Base-by-base conservation (phyloP, 1,140 invertebrate genomes). In the Meteorus sp. region DNA sequence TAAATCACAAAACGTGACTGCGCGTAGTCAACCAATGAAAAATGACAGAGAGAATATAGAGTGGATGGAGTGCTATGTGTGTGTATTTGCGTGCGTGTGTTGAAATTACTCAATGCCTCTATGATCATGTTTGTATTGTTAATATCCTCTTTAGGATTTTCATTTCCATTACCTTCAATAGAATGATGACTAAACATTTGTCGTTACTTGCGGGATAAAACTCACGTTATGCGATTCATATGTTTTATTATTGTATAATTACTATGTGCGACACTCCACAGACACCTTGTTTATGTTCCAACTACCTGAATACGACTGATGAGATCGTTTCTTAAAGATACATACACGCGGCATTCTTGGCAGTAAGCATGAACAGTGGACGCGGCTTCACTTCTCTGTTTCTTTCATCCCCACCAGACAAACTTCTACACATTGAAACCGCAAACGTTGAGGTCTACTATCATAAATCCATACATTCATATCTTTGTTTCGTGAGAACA, bases 251-350 rank as follows among this genome's bases (percentile, higher is more conserved):
- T 52, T 52, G 31, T 29, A 35, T 9, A n/a, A 52, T 35, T 20
- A 52, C 37, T n/a, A 25, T 44, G 17, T 33, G 29, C 20, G 6
- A 4, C 7, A n/a, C 27, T 53, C 27, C 19, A 22, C 35, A 52
- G 35, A 39, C 35, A 39, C 31, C 37, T 59, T 59, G 56, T 59
- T 59, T 31, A 52, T 52, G 37, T 29, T 51, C 52, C 56, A 44
- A 59, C 48, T 59, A 59, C 56, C 48, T 59, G 56, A 41, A 59
- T 59, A 41, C 56, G 48, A 59, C 56, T 59, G 56, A 59, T 59
- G 56, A 59, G 37, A 59, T 59, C 33, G n/a, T 59, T 52, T 52
- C 56, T 59, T 15, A 45, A 59, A 59, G 56, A 59, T 52, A 59
- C 39, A 59, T 35, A 13, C 56, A 41, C 5, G 22, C 44, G 48